Evolutionary conservation across 1,140 invertebrate genomes (phyloP).

Genomic region (Leptopilina boulardi): DNA sequence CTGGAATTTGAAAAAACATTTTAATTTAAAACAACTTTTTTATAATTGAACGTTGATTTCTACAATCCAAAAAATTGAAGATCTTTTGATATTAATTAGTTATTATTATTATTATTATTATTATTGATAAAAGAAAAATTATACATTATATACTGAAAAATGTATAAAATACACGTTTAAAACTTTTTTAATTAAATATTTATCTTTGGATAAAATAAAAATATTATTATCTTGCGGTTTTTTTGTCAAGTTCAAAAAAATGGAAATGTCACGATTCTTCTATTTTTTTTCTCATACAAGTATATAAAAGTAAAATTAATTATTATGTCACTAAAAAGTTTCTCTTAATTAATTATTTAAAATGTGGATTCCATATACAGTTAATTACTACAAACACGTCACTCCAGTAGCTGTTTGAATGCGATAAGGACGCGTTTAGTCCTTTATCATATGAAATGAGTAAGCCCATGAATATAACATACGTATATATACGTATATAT

Average conservation of each 20-base stretch:
- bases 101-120: too few species aligned
- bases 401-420: constrained; percentile 9
- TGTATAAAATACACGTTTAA: too few species aligned
- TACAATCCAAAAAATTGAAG: too few species aligned
- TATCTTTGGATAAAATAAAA: too few species aligned
- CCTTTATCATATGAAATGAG: neutral
- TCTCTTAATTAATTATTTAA: neutral
- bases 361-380: neutral
- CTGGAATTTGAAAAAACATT: too few species aligned
- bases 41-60: too few species aligned
- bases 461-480: neutral
- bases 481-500: neutral
- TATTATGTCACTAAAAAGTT: neutral
- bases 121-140: too few species aligned
- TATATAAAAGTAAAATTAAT: neutral
- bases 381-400: constrained; percentile 11
- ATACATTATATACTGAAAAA: too few species aligned
- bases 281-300: neutral
- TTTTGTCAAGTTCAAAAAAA: neutral
- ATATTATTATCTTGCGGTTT: neutral
- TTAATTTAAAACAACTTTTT: too few species aligned
- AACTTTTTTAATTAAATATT: too few species aligned
- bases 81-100: too few species aligned
- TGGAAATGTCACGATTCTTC: neutral
- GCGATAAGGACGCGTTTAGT: constrained; percentile 5